phyloP scores from a whole-genome alignment of 2,113 vertebrate species.

The Columba janthina region DNA sequence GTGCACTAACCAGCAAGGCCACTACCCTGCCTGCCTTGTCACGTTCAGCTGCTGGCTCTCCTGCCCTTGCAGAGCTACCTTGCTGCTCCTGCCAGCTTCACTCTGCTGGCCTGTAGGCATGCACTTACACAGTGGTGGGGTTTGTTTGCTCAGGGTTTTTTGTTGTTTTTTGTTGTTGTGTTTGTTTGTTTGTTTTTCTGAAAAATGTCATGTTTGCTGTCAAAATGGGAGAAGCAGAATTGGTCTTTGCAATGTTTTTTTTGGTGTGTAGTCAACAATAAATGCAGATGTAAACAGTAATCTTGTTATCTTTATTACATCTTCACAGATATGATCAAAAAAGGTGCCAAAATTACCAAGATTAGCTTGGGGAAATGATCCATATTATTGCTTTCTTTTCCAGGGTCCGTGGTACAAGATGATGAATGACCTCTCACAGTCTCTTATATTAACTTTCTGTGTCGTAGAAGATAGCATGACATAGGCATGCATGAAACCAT shows the following conservation, averaged over 20 bases:
- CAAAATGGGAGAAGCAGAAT: neutral
- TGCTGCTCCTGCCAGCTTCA: neutral
- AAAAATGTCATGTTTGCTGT: neutral
- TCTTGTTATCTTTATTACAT: neutral
- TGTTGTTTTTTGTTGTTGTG: no score
- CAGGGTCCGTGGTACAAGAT: neutral
- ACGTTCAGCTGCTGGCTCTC: fast-evolving
- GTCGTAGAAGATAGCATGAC: neutral
- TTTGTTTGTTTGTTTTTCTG: neutral
- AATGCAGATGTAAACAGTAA: neutral
- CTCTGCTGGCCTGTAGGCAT: neutral
- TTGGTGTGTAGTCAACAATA: neutral
- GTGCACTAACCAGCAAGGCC: fast-evolving
- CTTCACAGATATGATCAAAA: neutral
- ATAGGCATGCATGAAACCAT: neutral
- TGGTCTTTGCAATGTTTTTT: neutral
- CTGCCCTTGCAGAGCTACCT: neutral
- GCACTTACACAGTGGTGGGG: fast-evolving
- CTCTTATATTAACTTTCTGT: neutral
- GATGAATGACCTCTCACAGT: neutral
- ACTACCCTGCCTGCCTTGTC: neutral
- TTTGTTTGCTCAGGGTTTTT: no score
- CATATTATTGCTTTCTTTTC: neutral
- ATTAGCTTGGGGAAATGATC: neutral
- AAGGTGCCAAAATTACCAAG: neutral